Conservation (phyloP, 2,888 invertebrate genomes). For the Drosophila putrida region DNA sequence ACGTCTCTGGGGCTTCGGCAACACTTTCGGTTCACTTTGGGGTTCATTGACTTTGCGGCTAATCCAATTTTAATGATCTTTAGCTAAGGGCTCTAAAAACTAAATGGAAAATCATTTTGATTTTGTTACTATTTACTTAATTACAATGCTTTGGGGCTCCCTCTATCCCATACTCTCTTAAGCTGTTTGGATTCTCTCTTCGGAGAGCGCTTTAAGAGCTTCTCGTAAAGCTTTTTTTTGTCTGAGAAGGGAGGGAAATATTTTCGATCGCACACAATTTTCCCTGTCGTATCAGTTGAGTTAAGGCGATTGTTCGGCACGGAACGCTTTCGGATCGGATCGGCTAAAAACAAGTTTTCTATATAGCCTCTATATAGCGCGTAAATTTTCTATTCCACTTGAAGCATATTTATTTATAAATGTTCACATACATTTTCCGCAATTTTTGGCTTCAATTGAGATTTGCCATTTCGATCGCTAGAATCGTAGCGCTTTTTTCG, state of each 20-base stretch:
- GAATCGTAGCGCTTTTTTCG: slow-evolving; percentile 33
- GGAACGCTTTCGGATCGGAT: slow-evolving; percentile 45
- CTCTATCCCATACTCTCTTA: slow-evolving; percentile 49
- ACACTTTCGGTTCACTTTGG: slow-evolving; percentile 13
- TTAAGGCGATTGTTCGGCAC: slow-evolving; percentile 52
- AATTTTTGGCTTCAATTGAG: slow-evolving; percentile 35
- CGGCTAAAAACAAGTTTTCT: slow-evolving; percentile 18
- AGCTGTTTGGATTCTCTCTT: slow-evolving; percentile 37
- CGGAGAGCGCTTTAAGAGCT: slow-evolving; percentile 43
- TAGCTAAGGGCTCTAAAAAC: slow-evolving; percentile 25
- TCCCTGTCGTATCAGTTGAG: slow-evolving; percentile 67
- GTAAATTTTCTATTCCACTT: slow-evolving; percentile 48
- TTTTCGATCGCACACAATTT: slow-evolving; percentile 46
- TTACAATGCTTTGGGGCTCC: slow-evolving; percentile 30
- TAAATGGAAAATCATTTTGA: slow-evolving; percentile 56
- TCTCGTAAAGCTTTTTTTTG: slow-evolving; percentile 57
- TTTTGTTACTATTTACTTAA: slow-evolving; percentile 59
- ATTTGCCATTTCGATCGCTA: slow-evolving; percentile 57
- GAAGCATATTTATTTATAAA: slow-evolving; percentile 62
- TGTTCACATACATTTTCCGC: slow-evolving; percentile 37
- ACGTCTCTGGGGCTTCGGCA: background rate
- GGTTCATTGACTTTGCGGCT: slow-evolving; percentile 20
- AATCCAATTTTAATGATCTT: slow-evolving; percentile 25
- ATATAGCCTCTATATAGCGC: slow-evolving; percentile 40
- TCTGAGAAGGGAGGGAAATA: slow-evolving; percentile 2